phyloP scores from a whole-genome alignment of 2,113 vertebrate species.

The Leptocoma aspasia region DNA sequence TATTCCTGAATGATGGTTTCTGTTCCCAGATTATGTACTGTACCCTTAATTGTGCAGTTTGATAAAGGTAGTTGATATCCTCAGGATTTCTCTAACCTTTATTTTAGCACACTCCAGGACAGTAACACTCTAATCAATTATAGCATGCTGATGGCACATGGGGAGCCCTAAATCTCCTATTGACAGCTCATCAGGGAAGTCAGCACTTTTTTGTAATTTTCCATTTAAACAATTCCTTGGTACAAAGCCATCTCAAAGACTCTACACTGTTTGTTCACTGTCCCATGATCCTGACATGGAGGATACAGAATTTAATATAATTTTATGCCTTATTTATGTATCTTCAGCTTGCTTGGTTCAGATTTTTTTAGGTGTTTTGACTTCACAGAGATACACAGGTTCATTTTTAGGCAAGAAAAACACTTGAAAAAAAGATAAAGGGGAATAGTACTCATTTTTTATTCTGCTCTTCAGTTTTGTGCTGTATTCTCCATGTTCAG shows the following conservation, averaged over 20 bases:
- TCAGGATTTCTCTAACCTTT: conserved; percentile 73
- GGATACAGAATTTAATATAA: background rate
- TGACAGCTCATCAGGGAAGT: conserved; percentile 31
- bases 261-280: background rate
- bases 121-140: conserved; percentile 40
- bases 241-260: background rate
- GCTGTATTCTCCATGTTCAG: background rate
- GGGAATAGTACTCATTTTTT: background rate
- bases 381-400: background rate
- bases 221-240: conserved; percentile 19
- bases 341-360: background rate
- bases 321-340: background rate
- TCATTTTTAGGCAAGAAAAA: background rate
- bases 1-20: background rate
- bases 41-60: conserved; percentile 60
- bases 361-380: background rate
- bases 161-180: conserved; percentile 54
- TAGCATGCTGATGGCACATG: conserved; percentile 10
- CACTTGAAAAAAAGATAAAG: background rate
- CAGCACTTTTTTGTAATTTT: conserved; percentile 20
- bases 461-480: background rate
- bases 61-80: conserved; percentile 72
- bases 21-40: conserved; percentile 50
- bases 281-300: background rate
- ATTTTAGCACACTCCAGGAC: conserved; percentile 61